phyloP scores from a whole-genome alignment of 1,140 invertebrate species.

The Pseudomyrmex gracilis region DNA sequence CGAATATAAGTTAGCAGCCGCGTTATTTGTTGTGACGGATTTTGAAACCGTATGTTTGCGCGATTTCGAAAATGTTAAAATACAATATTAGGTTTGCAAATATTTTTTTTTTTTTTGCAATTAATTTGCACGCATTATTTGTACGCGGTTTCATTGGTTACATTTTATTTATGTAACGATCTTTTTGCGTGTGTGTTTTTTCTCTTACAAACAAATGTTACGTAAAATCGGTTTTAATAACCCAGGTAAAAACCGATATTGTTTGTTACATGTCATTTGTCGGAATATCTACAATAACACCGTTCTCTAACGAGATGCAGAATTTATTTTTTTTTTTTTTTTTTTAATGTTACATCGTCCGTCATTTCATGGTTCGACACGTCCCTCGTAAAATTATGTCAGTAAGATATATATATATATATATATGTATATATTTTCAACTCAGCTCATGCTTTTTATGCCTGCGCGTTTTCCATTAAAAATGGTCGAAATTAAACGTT shows the following conservation, averaged over 20 bases:
- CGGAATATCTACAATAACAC: background rate
- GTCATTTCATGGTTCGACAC: slow-evolving; percentile 9
- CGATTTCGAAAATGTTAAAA: too few species aligned
- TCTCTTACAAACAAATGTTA: background rate
- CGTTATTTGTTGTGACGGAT: too few species aligned
- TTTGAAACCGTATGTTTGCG: too few species aligned
- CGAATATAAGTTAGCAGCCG: background rate
- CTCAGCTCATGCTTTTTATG: slow-evolving; percentile 9
- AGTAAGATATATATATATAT: background rate
- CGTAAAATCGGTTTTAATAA: slow-evolving; percentile 16
- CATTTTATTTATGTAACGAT: background rate
- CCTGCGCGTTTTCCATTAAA: slow-evolving; percentile 11
- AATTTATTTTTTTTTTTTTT: slow-evolving; percentile 25
- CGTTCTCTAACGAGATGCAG: background rate
- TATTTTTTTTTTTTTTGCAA: too few species aligned
- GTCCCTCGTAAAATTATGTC: slow-evolving; percentile 7
- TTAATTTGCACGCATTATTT: too few species aligned
- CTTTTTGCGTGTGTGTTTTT: too few species aligned
- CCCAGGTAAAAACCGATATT: background rate
- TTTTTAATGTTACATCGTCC: too few species aligned
- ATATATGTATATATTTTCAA: slow-evolving; percentile 19
- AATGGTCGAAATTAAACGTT: slow-evolving; percentile 28
- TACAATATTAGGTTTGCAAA: too few species aligned
- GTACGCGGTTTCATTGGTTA: background rate
- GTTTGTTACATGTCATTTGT: background rate